Percentiles rank a stretch among this genome's conserved stretches.
phyloP scores from a whole-genome alignment of 2,113 vertebrate genomes.

The Tetrao urogallus region DNA sequence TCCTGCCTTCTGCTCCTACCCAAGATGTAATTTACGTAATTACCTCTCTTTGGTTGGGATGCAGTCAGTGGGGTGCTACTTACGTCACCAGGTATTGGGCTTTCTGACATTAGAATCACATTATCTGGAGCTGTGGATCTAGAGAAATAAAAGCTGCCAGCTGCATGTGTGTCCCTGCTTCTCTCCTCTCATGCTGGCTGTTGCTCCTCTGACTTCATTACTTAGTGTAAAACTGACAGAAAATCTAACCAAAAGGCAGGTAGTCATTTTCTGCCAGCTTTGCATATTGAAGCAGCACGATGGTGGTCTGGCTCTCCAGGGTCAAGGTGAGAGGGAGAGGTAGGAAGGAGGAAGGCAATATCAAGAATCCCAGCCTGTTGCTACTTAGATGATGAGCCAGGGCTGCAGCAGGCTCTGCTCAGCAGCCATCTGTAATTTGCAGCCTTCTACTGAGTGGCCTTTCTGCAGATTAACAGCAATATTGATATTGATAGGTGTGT shows the following conservation, averaged over 20 bases:
- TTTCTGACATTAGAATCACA: not conserved
- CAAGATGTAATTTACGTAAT: not conserved
- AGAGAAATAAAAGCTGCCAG: not conserved
- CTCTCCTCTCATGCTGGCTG: not conserved
- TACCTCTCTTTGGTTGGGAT: not conserved
- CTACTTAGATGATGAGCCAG: not conserved
- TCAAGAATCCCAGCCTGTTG: not conserved
- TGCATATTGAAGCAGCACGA: not conserved
- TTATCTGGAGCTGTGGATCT: not conserved
- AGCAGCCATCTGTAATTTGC: not conserved
- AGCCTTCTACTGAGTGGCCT: not conserved
- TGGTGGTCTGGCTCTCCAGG: fast-evolving
- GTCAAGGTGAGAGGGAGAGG: not conserved
- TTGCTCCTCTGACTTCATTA: not conserved
- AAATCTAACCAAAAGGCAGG: not conserved
- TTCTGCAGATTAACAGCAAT: not conserved
- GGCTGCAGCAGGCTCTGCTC: not conserved
- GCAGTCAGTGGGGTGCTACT: not conserved
- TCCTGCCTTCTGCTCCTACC: not conserved
- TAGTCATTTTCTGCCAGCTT: not conserved
- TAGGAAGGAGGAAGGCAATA: not conserved
- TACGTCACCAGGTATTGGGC: not conserved
- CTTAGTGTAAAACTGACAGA: not conserved
- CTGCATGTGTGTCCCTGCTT: not conserved
- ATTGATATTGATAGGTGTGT: not conserved